Conservation (phyloP, 2,797 vertebrate genomes). For the Hemibagrus guttatus region DNA sequence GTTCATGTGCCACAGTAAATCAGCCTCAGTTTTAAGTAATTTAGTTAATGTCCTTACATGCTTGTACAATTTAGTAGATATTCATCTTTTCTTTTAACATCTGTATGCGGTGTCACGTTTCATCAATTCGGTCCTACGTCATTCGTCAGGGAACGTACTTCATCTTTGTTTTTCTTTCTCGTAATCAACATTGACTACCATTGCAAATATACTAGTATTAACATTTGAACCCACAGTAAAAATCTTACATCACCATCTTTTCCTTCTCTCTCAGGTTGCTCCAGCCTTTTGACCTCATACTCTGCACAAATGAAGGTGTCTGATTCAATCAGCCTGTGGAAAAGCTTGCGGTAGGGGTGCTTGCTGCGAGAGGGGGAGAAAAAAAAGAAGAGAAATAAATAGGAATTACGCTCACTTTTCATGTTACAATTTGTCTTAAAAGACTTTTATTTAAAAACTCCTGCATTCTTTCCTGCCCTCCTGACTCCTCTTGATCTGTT, state of each 20-base stretch:
- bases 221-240: constrained; percentile 33
- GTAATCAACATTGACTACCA: constrained; percentile 13
- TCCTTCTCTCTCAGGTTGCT: constrained; percentile 44
- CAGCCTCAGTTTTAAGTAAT: constrained; percentile 20
- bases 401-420: constrained; percentile 36
- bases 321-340: constrained; percentile 51
- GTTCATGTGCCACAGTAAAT: constrained; percentile 37
- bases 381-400: constrained; percentile 19
- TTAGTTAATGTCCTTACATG: constrained; percentile 35
- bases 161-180: neutral
- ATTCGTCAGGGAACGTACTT: neutral
- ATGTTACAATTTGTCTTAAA: constrained; percentile 31
- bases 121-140: constrained; percentile 4
- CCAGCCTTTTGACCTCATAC: constrained; percentile 53
- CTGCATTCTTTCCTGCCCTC: constrained; percentile 25
- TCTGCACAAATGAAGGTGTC: constrained; percentile 54
- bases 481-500: constrained; percentile 25
- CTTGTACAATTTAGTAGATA: constrained; percentile 12
- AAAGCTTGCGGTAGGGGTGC: constrained; percentile 22
- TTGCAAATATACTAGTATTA: neutral
- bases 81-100: constrained; percentile 32
- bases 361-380: neutral
- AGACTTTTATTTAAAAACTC: constrained; percentile 27
- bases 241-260: constrained; percentile 40
- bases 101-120: constrained; percentile 8